These are phyloP conservation scores for Trilocha varians DNA, from an alignment of 2,888 invertebrate genomes.

Conservation along the genomic window DNA sequence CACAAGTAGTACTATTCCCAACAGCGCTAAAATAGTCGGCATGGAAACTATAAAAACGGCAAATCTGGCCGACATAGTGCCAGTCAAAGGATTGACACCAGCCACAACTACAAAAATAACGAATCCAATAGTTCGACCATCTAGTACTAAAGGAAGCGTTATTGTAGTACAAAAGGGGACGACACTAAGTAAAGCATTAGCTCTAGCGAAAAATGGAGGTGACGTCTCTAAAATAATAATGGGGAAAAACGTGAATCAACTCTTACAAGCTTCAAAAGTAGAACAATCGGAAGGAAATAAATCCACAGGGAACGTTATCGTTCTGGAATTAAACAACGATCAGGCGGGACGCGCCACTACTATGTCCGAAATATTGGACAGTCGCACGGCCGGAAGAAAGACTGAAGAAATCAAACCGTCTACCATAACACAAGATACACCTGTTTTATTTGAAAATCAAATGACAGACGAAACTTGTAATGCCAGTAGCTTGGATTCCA, in stretches of 20 bases:
- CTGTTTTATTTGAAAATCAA: constrained; percentile 62
- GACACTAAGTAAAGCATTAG: constrained; percentile 60
- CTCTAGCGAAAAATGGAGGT: constrained; percentile 60
- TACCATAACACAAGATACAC: constrained; percentile 73
- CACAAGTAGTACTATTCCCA: constrained; percentile 32
- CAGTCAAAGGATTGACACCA: constrained; percentile 55
- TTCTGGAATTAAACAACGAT: constrained; percentile 63
- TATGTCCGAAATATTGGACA: constrained; percentile 63
- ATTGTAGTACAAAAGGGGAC: constrained; percentile 75
- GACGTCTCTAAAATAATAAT: constrained; percentile 69
- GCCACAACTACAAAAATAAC: constrained; percentile 50
- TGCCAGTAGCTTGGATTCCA: constrained; percentile 57
- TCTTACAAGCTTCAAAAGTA: constrained; percentile 53
- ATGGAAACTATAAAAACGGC: constrained; percentile 53
- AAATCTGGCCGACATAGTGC: constrained; percentile 61
- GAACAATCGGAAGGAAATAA: constrained; percentile 49
- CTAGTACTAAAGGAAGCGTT: constrained; percentile 69
- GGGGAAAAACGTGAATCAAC: constrained; percentile 65
- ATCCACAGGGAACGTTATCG: constrained; percentile 58
- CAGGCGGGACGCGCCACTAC: constrained; percentile 58
- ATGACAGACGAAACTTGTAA: constrained; percentile 54
- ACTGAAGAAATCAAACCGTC: constrained; percentile 32
- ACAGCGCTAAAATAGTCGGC: constrained; percentile 42
- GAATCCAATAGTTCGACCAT: constrained; percentile 57
- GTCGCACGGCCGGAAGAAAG: constrained; percentile 31